Base-by-base conservation (phyloP, 2,888 invertebrate genomes). In the Chalcis sispes region DNA sequence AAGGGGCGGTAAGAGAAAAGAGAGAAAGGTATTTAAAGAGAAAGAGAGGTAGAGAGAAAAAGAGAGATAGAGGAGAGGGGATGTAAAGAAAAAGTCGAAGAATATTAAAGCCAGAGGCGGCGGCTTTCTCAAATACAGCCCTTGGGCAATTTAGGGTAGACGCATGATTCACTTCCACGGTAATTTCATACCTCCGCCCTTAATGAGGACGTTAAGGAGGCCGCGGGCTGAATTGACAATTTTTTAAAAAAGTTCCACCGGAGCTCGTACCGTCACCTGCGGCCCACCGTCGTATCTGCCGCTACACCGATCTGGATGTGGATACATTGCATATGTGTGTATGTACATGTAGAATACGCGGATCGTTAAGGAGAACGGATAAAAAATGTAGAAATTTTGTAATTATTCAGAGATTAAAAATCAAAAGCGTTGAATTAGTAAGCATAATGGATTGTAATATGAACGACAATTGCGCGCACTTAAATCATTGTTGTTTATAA, bases 191-290 rank as follows among this genome's bases (percentile, higher is more conserved):
- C 27, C 64, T 13, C 61, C 48, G 32, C 56, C 70, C 71, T 71
- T 72, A 77, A 75, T 64, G 74, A 74, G 77, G 42, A 71, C 74
- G 56, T 77, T 74, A 71, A 74, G 61, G 71, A 77, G 54, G 72
- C 77, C 72, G 73, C 70, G 32, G 66, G 73, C 70, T 46, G 69
- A 80, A 82, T 80, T 81, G 81, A 80, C 80, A 80, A 81, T 81
- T 79, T 80, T n/a, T 54, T 65, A 78, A 78, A 66, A 80, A 80
- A 80, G 67, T 80, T 81, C 69, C 40, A 46, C 13, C 18, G 1
- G 40, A 25, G 13, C 13, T 36, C 62, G 46, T 20, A 40, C 52
- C 79, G 81, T 81, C 82, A 82, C 81, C 81, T 81, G 81, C 78
- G 81, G 42, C 72, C 79, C 70, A 70, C 54, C 23, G 72, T 29